Evolutionary conservation across 2,113 vertebrate species (phyloP), one percentile per base, ranked within the genome.

Genomic region (Barbus barbus): DNA sequence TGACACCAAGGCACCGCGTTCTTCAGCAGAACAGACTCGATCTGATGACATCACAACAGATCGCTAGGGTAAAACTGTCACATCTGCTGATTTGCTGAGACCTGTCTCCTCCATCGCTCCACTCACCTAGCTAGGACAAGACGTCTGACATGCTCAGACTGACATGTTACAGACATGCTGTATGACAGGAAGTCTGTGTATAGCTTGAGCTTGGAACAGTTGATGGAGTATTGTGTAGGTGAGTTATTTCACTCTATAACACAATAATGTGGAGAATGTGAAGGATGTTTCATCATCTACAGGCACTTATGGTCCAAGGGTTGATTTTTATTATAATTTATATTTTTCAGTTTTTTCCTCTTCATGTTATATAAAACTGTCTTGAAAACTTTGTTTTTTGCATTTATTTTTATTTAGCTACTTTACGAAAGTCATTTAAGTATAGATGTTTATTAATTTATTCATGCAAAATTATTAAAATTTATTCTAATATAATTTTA

Each of bases 1-100:
- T 83, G 84, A 88, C 81, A 85, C 58, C 16, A 56, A 84, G 60
- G 77, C 63, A 11, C 51, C 71, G 1, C 38, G 24, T 65, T 85
- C 53, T 24, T 22, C 36, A 75, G 9, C 36, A 9, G 51, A 48
- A 60, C 36, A 24, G 76, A 79, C 56, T 65, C 61, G 44, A 28
- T 8, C 12, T 58, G 8, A 44, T 69, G 33, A 84, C 67, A 71
- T 84, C 76, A 79, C 38, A 5, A 20, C 18, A 24, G 67, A 76
- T 83, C 69, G 46, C 26, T 28, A 61, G 36, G 63, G n/a, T 69
- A 76, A 69, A 76, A 48, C 33, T 76, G 78, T 51, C 65, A 63
- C 9, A 53, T 12, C 12, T 9, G 69, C 75, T n/a, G 3, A 56
- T 72, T 38, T 3, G 46, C 48, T n/a, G 74, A 72, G 31, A 67